Percentiles rank a stretch among this genome's conserved stretches.
Evolutionary conservation across 1,140 invertebrate species (phyloP).

Genomic region (Drosophila albomicans): DNA sequence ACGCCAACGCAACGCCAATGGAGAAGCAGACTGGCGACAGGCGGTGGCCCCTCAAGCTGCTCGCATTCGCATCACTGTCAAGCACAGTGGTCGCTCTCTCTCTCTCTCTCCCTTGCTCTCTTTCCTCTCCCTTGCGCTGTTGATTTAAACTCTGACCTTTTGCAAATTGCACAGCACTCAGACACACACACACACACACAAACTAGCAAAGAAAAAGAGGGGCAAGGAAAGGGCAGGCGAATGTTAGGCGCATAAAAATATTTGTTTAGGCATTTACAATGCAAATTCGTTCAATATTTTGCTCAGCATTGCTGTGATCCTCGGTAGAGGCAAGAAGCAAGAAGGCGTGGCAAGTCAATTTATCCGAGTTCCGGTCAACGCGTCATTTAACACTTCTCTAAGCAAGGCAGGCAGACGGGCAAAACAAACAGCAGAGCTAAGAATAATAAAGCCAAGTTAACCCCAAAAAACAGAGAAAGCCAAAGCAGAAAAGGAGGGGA

Average conservation of each 20-base stretch:
- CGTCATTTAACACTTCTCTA: slow-evolving; percentile 77
- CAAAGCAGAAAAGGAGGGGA: not conserved
- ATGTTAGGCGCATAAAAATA: slow-evolving; percentile 45
- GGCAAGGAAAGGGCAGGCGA: not conserved
- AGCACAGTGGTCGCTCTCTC: slow-evolving; percentile 12
- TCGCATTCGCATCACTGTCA: slow-evolving; percentile 32
- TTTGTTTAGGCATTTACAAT: slow-evolving; percentile 82
- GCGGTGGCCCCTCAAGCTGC: slow-evolving; percentile 5
- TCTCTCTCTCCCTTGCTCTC: not conserved
- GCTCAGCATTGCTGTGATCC: not conserved
- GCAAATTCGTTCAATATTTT: slow-evolving; percentile 74
- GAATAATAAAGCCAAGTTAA: slow-evolving; percentile 31
- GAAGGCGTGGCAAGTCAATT: slow-evolving; percentile 67
- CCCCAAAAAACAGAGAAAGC: not conserved
- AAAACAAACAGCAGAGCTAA: slow-evolving; percentile 23
- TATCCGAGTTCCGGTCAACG: slow-evolving; percentile 59
- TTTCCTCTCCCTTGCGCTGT: slow-evolving; percentile 24
- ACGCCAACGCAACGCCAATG: not conserved
- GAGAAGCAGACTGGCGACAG: not conserved
- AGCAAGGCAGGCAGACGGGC: not conserved
- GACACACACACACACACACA: slow-evolving; percentile 12
- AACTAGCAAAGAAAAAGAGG: not conserved
- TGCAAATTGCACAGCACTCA: slow-evolving; percentile 57
- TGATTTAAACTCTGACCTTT: slow-evolving; percentile 58
- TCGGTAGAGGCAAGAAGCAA: too few species aligned